Conservation (phyloP, 2,888 invertebrate genomes). For the Thera obeliscata region DNA sequence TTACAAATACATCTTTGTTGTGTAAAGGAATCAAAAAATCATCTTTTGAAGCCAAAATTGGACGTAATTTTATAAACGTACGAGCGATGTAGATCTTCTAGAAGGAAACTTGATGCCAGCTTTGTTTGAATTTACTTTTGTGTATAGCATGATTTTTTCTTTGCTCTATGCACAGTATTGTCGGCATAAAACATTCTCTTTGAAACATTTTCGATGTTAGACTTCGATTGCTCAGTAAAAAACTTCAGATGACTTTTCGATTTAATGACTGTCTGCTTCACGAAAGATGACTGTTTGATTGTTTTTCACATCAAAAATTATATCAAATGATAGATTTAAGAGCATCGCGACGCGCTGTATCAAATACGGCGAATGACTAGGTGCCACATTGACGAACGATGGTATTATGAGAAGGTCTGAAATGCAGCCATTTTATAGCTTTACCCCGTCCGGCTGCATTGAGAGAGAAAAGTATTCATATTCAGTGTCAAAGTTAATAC, state of each 20-base stretch:
- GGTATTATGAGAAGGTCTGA: constrained; percentile 41
- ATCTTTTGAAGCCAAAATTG: background rate
- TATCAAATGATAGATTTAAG: constrained; percentile 79
- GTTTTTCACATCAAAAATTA: constrained; percentile 43
- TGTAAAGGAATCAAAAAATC: constrained; percentile 18
- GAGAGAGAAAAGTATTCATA: constrained; percentile 30
- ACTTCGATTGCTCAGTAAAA: background rate
- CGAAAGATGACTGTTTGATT: constrained; percentile 12
- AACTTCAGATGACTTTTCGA: background rate
- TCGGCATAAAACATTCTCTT: background rate
- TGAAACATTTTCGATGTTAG: background rate
- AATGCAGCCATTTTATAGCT: constrained; percentile 51
- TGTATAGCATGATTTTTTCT: too few species aligned
- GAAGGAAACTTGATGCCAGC: too few species aligned
- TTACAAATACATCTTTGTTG: constrained; percentile 71
- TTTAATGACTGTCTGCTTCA: background rate
- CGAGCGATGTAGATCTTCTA: too few species aligned
- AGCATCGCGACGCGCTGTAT: constrained; percentile 76
- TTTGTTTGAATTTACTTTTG: too few species aligned
- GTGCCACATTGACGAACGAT: constrained; percentile 64
- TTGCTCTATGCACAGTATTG: too few species aligned
- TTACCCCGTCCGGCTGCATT: constrained; percentile 40
- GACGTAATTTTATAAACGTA: background rate
- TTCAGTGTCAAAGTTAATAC: constrained; percentile 13
- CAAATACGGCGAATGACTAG: constrained; percentile 69